phyloP scores from a whole-genome alignment of 2,113 vertebrate genomes.

The Lepisosteus oculatus region DNA sequence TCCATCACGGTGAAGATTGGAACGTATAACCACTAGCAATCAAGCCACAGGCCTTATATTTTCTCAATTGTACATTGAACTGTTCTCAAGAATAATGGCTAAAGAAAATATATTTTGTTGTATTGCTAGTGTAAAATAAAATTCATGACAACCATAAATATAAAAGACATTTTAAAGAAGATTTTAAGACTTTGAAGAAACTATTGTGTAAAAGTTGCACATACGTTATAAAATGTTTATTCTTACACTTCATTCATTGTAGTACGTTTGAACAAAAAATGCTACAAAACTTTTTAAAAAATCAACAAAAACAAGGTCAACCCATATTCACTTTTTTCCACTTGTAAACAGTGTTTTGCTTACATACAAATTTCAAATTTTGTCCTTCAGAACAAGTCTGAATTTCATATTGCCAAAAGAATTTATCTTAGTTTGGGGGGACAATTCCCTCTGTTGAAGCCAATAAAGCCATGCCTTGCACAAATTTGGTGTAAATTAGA shows the following conservation, averaged over 20 bases:
- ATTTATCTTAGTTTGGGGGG: slow-evolving; percentile 49
- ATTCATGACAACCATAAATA: slow-evolving; percentile 85
- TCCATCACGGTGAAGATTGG: slow-evolving; percentile 86
- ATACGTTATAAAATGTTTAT: slow-evolving; percentile 80
- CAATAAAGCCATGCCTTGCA: slow-evolving; percentile 53
- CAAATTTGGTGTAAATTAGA: slow-evolving; percentile 54
- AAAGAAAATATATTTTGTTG: slow-evolving; percentile 99
- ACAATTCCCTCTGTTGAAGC: slow-evolving; percentile 35
- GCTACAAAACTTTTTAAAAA: slow-evolving; percentile 40
- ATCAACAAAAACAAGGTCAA: slow-evolving; percentile 60
- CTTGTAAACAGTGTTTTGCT: slow-evolving; percentile 66
- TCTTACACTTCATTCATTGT: slow-evolving; percentile 83
- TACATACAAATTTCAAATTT: slow-evolving; percentile 45
- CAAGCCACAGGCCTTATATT: slow-evolving; percentile 99
- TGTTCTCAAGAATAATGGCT: slow-evolving; percentile 92
- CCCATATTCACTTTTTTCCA: slow-evolving; percentile 70
- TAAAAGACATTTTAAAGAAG: slow-evolving; percentile 87
- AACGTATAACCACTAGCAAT: slow-evolving; percentile 98
- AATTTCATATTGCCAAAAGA: slow-evolving; percentile 54
- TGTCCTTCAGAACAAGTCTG: slow-evolving; percentile 48
- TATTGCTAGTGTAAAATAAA: slow-evolving; percentile 98
- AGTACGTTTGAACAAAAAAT: slow-evolving; percentile 67
- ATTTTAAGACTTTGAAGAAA: slow-evolving; percentile 86
- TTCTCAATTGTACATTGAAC: slow-evolving; percentile 96
- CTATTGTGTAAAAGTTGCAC: slow-evolving; percentile 93